Evolutionary conservation across 2,113 vertebrate species (phyloP), one percentile per base, ranked within the genome.

Genomic region (Edolisoma coerulescens): DNA sequence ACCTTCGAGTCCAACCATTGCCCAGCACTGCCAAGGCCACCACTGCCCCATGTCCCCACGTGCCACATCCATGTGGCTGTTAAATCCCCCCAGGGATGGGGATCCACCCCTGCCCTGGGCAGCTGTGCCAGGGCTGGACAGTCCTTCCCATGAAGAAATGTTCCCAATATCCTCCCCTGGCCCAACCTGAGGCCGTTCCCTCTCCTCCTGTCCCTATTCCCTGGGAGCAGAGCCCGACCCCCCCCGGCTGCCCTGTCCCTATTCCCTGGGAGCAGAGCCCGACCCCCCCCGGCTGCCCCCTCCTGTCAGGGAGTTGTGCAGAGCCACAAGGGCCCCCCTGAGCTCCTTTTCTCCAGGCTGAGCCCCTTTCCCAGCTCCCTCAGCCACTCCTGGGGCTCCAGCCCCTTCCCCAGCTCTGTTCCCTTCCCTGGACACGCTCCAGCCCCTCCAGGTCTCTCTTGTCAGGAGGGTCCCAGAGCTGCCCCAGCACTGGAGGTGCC

Each of bases 71-170:
- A 54, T 10, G 7, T 0, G 7, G 45, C 16, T 1, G 0, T 45
- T 30, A 21, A 1, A 68, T 9, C 44, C 37, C 28, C 9, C 0
- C 60, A 67, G 52, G 45, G 37, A 74, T 21, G 52, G 27, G 21
- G 20, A 32, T 41, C 39, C 78, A 47, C 0, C 39, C 0, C 39
- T 41, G 39, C 24, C 45, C 45, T 41, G 53, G 39, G 11, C 60
- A 68, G 69, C 52, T 44, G 18, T 33, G 27, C 37, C 68, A 44
- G 22, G 2, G 4, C 27, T 15, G 11, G 13, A 7, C 28, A 9
- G 0, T 2, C 1, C 18, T 37, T 32, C 7, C 32, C 8, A n/a
- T 4, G n/a, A 10, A 27, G 23, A 0, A 60, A 53, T 26, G 0
- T 15, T 39, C 28, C 39, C 6, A 22, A 4, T 1, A 2, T 6